Conservation (phyloP, 2,797 vertebrate species). For the Oophaga sylvatica region DNA sequence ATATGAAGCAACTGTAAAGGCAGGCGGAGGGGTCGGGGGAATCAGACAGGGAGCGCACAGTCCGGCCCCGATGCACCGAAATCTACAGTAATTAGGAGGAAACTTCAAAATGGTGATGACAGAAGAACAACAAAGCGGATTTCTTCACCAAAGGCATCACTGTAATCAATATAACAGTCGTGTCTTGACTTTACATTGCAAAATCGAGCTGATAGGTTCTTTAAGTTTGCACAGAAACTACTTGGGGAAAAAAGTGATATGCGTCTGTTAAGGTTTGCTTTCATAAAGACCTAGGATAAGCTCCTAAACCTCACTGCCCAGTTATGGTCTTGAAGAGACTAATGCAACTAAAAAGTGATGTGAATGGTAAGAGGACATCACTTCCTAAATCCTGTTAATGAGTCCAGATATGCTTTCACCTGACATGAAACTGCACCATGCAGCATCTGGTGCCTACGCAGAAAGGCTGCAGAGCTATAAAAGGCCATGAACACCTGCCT, state of each 20-base stretch:
- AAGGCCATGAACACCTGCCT: conserved; percentile 68
- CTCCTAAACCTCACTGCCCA: neutral
- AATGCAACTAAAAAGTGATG: neutral
- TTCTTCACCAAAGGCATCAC: too few species aligned
- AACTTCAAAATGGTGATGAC: too few species aligned
- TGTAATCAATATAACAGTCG: too few species aligned
- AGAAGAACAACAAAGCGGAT: too few species aligned
- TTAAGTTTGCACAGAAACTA: neutral
- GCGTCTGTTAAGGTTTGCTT: neutral
- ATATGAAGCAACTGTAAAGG: too few species aligned
- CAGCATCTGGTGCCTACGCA: conserved; percentile 54
- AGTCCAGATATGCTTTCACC: conserved; percentile 25
- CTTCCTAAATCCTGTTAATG: conserved; percentile 25
- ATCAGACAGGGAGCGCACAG: too few species aligned
- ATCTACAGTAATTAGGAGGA: too few species aligned
- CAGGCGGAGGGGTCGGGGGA: too few species aligned
- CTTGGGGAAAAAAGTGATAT: neutral
- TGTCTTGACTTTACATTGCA: too few species aligned
- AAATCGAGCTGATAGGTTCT: too few species aligned
- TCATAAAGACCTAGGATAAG: neutral
- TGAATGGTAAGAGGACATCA: neutral
- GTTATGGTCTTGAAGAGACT: neutral
- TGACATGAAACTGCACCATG: conserved; percentile 26
- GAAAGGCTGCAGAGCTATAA: conserved; percentile 42
- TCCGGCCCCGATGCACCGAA: too few species aligned